Base-by-base conservation (phyloP, 2,797 vertebrate species). In the Protonibea diacanthus region DNA sequence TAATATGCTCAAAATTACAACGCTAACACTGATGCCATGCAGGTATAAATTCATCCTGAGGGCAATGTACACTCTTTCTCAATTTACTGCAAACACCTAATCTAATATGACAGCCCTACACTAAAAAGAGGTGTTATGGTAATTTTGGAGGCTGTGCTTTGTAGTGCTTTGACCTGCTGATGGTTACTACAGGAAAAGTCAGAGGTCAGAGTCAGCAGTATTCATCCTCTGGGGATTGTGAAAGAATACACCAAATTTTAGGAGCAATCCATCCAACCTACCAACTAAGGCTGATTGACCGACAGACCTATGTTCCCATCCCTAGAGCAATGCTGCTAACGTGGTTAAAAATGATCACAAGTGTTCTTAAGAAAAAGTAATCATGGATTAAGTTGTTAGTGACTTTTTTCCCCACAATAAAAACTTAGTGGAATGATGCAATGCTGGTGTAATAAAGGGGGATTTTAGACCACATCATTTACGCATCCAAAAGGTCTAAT, bases 391-490 rank as follows among this genome's bases (percentile, higher is more conserved):
- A 56, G 23, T 20, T 57, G 29, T 49, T n/a, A 0, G 17, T 42
- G n/a, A 42, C n/a, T 59, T 58, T 49, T 49, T 45, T 44, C 57
- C 51, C 44, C 14, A 15, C 1, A 2, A 14, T 7, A 42, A 1
- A 25, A 47, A 61, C 23, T 47, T 12, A 42, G 20, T 17, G 1
- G 11, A 56, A 21, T 67, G 51, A 66, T 51, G 40, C 14, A 83
- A 48, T 59, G 2, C 25, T 49, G 2, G 42, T 38, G 9, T 18
- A 82, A 63, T 44, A 25, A n/a, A 17, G 53, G 21, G 51, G 47
- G 53, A 64, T 76, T 74, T 15, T 45, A 61, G 18, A 77, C 62
- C 62, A 42, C 59, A 52, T 6, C 20, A 18, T 66, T 69, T 18
- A 48, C 38, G 48, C 49, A 25, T 42, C 13, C 25, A 38, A 38